Evolutionary conservation across 1,140 invertebrate genomes (phyloP).

Genomic region (Artemia franciscana): DNA sequence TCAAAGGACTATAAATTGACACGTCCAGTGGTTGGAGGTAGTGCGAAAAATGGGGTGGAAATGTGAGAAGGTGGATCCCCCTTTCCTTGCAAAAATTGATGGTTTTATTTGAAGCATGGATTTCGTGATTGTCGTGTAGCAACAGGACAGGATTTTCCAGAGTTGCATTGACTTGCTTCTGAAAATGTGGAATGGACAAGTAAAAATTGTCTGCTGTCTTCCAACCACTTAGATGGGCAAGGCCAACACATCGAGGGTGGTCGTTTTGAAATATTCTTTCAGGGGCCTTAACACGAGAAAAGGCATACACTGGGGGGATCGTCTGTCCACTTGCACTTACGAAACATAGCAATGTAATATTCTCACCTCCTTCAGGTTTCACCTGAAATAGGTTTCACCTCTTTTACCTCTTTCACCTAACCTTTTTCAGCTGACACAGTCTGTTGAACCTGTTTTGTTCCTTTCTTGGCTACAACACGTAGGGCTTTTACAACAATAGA

Average conservation of each 20-base stretch:
- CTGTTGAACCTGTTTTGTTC: conserved; percentile 20
- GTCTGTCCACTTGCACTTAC: conserved; percentile 19
- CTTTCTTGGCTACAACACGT: conserved; percentile 11
- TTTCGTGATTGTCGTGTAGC: conserved; percentile 10
- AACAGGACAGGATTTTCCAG: conserved; percentile 14
- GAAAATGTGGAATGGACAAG: conserved; percentile 17
- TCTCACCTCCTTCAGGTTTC: no score
- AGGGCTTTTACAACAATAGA: neutral
- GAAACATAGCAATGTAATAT: conserved; percentile 19
- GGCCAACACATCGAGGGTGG: conserved; percentile 16
- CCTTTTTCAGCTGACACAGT: conserved; percentile 19
- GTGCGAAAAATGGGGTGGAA: conserved; percentile 17
- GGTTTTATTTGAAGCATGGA: conserved; percentile 12
- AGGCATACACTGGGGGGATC: conserved; percentile 22
- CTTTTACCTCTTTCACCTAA: no score
- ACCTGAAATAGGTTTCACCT: no score
- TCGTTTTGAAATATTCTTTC: conserved; percentile 23
- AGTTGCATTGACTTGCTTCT: conserved; percentile 14
- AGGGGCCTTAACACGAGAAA: conserved; percentile 19
- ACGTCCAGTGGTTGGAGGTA: conserved; percentile 19
- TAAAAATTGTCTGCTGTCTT: conserved; percentile 14
- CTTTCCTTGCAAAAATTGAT: conserved; percentile 26
- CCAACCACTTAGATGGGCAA: no score
- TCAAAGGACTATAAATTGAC: conserved; percentile 15
- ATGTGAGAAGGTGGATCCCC: conserved; percentile 24